phyloP scores from a whole-genome alignment of 2,888 invertebrate genomes.

The Oxyteleia sp. region DNA sequence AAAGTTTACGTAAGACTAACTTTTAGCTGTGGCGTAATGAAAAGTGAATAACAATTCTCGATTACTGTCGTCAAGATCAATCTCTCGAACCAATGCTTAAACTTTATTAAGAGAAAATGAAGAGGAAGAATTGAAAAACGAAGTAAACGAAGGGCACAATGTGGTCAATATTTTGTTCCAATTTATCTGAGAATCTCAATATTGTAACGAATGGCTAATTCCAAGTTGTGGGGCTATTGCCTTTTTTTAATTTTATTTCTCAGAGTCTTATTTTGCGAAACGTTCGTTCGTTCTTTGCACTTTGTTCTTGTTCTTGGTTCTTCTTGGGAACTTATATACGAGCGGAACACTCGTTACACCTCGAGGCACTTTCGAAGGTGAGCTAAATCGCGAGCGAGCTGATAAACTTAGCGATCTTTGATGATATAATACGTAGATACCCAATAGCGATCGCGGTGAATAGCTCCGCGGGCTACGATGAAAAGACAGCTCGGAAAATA shows the following conservation, averaged over 20 bases:
- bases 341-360: conserved; percentile 65
- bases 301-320: conserved; percentile 60
- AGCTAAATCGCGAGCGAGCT: conserved; percentile 63
- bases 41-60: too few relatives aligned
- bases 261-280: conserved; percentile 44
- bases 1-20: too few relatives aligned
- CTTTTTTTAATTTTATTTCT: conserved; percentile 33
- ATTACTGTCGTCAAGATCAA: too few relatives aligned
- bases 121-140: not conserved
- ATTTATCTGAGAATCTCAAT: conserved; percentile 45
- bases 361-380: conserved; percentile 69
- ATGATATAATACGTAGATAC: conserved; percentile 65
- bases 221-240: conserved; percentile 8
- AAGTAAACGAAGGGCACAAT: too few relatives aligned
- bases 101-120: not conserved
- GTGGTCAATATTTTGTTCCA: conserved; percentile 24
- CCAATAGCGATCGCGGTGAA: conserved; percentile 48
- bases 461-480: conserved; percentile 44
- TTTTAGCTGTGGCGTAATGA: too few relatives aligned
- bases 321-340: conserved; percentile 68
- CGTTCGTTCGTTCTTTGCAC: conserved; percentile 54
- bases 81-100: not conserved
- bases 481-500: conserved; percentile 53
- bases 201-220: conserved; percentile 46
- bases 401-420: conserved; percentile 68